phyloP scores from a whole-genome alignment of 2,797 vertebrate genomes.

The Poecile montanus region DNA sequence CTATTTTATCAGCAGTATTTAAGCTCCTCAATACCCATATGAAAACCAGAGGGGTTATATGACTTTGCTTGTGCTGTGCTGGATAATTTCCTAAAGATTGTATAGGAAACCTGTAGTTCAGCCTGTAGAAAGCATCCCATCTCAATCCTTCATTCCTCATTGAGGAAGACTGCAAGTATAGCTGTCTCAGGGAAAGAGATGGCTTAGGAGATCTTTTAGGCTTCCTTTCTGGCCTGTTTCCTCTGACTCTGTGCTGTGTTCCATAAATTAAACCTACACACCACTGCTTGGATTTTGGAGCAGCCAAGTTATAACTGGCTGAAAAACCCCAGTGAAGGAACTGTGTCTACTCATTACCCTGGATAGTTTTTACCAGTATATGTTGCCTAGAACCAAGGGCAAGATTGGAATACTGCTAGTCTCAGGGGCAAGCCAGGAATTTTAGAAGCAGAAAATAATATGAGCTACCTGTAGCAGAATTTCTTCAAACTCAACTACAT shows the following conservation, averaged over 20 bases:
- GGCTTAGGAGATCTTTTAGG: neutral
- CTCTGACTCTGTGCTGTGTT: neutral
- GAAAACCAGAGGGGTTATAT: neutral
- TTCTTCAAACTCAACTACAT: conserved; percentile 35
- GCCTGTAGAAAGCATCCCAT: neutral
- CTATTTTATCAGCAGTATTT: neutral
- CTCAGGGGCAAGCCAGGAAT: neutral
- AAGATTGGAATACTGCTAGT: neutral
- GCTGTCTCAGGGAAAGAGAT: neutral
- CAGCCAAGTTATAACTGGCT: neutral
- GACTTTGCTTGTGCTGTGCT: neutral
- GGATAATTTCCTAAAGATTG: neutral
- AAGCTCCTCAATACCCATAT: neutral
- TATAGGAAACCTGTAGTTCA: neutral
- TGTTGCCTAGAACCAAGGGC: neutral
- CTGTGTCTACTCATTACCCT: neutral
- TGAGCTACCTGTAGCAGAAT: neutral
- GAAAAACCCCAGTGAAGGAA: neutral
- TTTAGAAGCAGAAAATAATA: conserved; percentile 10
- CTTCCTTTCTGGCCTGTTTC: neutral
- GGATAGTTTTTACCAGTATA: conserved; percentile 19
- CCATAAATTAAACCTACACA: neutral
- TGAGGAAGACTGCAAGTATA: neutral
- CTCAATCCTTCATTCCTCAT: neutral
- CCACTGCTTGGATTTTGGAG: neutral